These are phyloP conservation scores for Drosophila mojavensis DNA, from an alignment of 1,140 invertebrate species.

Conservation along the genomic window DNA sequence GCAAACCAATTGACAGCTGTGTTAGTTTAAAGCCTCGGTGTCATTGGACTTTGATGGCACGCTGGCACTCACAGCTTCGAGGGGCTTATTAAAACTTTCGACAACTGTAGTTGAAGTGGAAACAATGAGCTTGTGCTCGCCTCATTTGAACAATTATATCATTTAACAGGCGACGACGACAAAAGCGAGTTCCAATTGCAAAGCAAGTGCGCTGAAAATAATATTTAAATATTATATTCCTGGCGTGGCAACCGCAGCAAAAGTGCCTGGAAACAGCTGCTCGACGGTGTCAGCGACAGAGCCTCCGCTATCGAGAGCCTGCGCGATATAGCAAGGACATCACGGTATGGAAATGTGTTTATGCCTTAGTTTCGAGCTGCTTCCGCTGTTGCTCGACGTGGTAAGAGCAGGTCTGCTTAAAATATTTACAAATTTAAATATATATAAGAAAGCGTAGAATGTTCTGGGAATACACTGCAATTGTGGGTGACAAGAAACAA, in stretches of 20 bases:
- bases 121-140: constrained; percentile 34
- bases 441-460: neutral
- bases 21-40: constrained; percentile 49
- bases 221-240: constrained; percentile 70
- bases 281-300: constrained; percentile 21
- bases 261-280: constrained; percentile 3
- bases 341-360: constrained; percentile 39
- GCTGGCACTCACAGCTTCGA: constrained; percentile 15
- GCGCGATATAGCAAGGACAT: constrained; percentile 51
- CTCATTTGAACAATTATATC: constrained; percentile 67
- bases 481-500: neutral
- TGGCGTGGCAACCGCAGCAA: constrained; percentile 7
- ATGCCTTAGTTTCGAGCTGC: constrained; percentile 31
- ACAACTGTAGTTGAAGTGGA: constrained; percentile 25
- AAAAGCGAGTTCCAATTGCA: constrained; percentile 57
- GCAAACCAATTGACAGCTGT: constrained; percentile 60
- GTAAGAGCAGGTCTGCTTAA: constrained; percentile 35
- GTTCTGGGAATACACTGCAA: constrained; percentile 42
- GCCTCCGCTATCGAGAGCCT: constrained; percentile 12
- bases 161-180: constrained; percentile 53
- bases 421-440: constrained; percentile 7
- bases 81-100: constrained; percentile 40
- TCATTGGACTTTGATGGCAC: constrained; percentile 22
- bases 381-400: constrained; percentile 34
- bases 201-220: constrained; percentile 53